phyloP scores from a whole-genome alignment of 2,888 invertebrate species.

The Busseola fusca region DNA sequence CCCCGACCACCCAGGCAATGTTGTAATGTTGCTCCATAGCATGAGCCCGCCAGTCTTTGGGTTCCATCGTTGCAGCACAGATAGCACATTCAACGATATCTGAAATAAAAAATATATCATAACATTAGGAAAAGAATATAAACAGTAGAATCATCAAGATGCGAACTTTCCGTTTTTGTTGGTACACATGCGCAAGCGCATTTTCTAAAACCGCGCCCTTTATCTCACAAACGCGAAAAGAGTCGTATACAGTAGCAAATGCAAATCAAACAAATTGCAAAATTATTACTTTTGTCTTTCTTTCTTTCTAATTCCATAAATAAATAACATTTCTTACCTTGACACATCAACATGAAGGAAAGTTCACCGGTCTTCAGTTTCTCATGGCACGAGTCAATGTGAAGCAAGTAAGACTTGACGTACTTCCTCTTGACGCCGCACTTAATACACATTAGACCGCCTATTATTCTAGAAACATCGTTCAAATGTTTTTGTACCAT shows the following conservation, averaged over 20 bases:
- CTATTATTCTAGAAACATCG: constrained; percentile 49
- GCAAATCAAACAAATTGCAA: too few species aligned
- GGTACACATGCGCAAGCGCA: background rate
- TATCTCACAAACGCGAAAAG: background rate
- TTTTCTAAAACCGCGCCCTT: background rate
- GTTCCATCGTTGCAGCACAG: constrained; percentile 79
- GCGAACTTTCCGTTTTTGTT: background rate
- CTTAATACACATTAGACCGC: constrained; percentile 55
- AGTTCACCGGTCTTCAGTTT: background rate
- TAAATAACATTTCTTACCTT: constrained; percentile 27
- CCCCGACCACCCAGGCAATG: constrained; percentile 88
- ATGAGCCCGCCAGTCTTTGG: constrained; percentile 81
- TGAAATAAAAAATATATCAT: constrained; percentile 8
- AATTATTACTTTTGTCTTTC: too few species aligned
- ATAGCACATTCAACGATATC: constrained; percentile 62
- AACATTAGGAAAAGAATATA: background rate
- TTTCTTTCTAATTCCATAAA: background rate
- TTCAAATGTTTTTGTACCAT: constrained; percentile 50
- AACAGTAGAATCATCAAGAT: background rate
- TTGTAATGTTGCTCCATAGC: constrained; percentile 87
- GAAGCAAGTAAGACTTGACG: constrained; percentile 53
- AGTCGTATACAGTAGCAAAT: background rate
- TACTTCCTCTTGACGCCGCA: constrained; percentile 64
- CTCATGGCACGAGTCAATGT: constrained; percentile 42
- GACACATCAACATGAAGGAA: constrained; percentile 7